Evolutionary conservation across 2,888 invertebrate species (phyloP).

Genomic region (Laothoe populi): DNA sequence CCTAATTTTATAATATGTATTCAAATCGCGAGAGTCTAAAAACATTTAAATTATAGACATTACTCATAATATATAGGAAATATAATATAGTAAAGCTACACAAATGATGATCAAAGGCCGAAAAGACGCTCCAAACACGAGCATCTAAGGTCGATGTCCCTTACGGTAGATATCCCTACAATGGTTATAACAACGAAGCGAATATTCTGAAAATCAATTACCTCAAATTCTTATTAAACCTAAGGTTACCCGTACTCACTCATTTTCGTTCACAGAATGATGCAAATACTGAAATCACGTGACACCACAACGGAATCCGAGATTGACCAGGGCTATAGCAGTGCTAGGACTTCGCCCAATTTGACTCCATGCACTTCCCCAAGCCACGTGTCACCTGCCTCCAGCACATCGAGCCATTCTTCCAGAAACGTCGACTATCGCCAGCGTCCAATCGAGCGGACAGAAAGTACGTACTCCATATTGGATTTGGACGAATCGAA

Average conservation of each 20-base stretch:
- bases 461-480: slow-evolving; percentile 51
- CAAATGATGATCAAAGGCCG: slow-evolving; percentile 64
- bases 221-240: not conserved
- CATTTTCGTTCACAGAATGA: slow-evolving; percentile 63
- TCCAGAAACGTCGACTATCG: slow-evolving; percentile 57
- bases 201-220: slow-evolving; percentile 48
- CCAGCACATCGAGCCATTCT: slow-evolving; percentile 60
- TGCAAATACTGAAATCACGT: slow-evolving; percentile 72
- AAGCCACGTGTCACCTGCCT: slow-evolving; percentile 58
- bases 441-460: slow-evolving; percentile 48
- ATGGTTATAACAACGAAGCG: slow-evolving; percentile 78
- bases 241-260: no score
- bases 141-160: slow-evolving; percentile 68
- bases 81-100: not conserved
- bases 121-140: slow-evolving; percentile 50
- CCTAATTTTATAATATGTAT: no score
- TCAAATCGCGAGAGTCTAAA: no score
- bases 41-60: no score
- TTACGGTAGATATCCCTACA: slow-evolving; percentile 67
- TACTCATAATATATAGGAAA: no score
- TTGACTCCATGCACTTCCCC: slow-evolving; percentile 69
- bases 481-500: slow-evolving; percentile 58
- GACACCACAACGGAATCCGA: slow-evolving; percentile 60
- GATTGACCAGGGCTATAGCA: slow-evolving; percentile 73
- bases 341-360: slow-evolving; percentile 69